Evolutionary conservation across 2,113 vertebrate species (phyloP).

Genomic region (Paradoxurus hermaphroditus): DNA sequence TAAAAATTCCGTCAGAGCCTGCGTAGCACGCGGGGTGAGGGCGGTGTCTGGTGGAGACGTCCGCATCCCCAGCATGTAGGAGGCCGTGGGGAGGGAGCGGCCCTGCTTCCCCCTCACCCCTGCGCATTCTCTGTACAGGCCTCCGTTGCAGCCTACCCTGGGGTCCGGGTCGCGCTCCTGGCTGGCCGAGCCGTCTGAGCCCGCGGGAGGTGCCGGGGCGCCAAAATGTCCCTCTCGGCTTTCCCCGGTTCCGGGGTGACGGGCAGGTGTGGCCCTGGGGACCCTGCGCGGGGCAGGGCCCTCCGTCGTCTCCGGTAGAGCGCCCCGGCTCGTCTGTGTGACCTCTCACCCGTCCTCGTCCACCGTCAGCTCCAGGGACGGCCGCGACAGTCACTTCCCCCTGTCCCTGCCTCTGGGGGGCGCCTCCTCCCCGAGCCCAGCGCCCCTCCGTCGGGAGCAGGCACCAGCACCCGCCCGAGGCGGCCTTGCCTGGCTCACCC

Average conservation of each 20-base stretch:
- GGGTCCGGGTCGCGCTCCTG: fast-evolving
- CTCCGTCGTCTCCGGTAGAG: not conserved
- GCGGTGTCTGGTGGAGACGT: not conserved
- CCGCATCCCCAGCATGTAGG: not conserved
- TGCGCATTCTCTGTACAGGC: not conserved
- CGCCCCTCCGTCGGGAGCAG: not conserved
- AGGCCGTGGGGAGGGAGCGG: fast-evolving
- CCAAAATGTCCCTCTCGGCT: not conserved
- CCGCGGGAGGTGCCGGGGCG: not conserved
- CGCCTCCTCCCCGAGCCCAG: not conserved
- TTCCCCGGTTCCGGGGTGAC: not conserved
- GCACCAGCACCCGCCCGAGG: not conserved
- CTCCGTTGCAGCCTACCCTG: not conserved
- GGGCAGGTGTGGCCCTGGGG: not conserved
- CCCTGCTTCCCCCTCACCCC: not conserved
- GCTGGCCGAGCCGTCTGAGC: not conserved
- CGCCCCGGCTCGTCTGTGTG: fast-evolving
- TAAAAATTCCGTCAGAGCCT: not conserved
- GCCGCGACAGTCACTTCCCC: not conserved
- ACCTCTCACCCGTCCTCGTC: not conserved
- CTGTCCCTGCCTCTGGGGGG: not conserved
- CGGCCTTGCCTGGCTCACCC: fast-evolving
- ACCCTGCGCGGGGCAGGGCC: fast-evolving
- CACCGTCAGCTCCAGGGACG: fast-evolving
- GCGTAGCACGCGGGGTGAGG: fast-evolving